These are phyloP conservation scores for Apamea epomidion DNA, from an alignment of 2,888 invertebrate species.

Conservation along the genomic window DNA sequence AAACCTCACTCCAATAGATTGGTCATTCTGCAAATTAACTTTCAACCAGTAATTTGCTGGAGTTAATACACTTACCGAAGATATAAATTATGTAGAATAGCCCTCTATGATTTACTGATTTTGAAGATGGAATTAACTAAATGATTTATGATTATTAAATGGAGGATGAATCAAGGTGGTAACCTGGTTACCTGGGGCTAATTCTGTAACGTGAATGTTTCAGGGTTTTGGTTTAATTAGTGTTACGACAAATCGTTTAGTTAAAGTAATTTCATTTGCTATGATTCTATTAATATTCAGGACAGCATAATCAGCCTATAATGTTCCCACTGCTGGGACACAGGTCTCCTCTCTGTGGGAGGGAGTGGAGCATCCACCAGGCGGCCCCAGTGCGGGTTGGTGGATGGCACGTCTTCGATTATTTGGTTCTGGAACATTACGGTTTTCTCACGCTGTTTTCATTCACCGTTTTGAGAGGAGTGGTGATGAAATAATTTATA, in stretches of 20 bases:
- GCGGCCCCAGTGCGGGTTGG: no score
- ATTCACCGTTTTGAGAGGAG: no score
- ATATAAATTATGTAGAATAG: constrained; percentile 57
- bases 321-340: no score
- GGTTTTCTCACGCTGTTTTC: no score
- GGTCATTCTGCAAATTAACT: constrained; percentile 58
- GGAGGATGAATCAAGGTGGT: constrained; percentile 1
- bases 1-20: constrained; percentile 49
- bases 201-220: constrained; percentile 9
- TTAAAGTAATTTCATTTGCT: neutral
- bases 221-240: neutral
- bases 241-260: constrained; percentile 7
- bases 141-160: constrained; percentile 57
- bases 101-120: constrained; percentile 35
- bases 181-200: neutral
- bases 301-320: no score
- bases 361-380: no score
- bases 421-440: no score
- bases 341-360: no score
- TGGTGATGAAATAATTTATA: no score
- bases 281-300: neutral
- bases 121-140: constrained; percentile 17
- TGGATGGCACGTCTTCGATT: no score
- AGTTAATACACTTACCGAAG: constrained; percentile 48
- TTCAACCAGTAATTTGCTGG: constrained; percentile 53